Conservation (phyloP, 64 coral and sea anemone genomes). For the Pocillopora verrucosa region DNA sequence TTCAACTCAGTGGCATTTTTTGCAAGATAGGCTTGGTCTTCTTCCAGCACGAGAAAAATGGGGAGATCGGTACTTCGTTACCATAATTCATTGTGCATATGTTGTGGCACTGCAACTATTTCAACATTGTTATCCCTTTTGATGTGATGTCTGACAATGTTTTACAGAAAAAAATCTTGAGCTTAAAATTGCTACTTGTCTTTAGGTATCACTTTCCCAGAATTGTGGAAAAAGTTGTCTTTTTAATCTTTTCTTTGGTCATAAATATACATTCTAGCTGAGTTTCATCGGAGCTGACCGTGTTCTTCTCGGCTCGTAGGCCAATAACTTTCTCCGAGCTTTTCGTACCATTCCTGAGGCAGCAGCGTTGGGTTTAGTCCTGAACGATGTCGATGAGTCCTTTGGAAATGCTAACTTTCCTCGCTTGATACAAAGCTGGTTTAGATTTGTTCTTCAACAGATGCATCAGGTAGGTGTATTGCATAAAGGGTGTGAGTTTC, state of each 20-base stretch:
- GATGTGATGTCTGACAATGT: too few species aligned
- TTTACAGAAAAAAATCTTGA: too few species aligned
- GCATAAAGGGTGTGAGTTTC: not conserved
- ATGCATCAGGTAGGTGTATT: conserved; percentile 72
- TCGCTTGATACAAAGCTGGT: conserved; percentile 96
- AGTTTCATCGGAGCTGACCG: not conserved
- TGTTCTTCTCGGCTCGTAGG: conserved; percentile 49
- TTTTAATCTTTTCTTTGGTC: not conserved
- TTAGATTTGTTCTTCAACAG: conserved; percentile 96
- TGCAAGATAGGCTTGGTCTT: too few species aligned
- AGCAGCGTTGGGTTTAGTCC: conserved; percentile 82
- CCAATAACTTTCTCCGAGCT: conserved; percentile 93
- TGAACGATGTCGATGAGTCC: conserved; percentile 87
- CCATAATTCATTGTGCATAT: too few species aligned
- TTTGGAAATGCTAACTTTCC: conserved; percentile 88
- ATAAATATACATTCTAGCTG: not conserved
- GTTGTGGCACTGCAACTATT: too few species aligned
- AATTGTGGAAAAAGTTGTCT: too few species aligned
- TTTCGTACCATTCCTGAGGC: conserved; percentile 98
- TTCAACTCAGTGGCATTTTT: too few species aligned
- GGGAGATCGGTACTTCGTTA: too few species aligned
- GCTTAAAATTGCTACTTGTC: too few species aligned
- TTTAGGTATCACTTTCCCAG: too few species aligned
- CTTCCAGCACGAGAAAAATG: too few species aligned
- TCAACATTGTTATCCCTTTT: too few species aligned